Conservation (phyloP, 2,797 vertebrate species). For the Enteromius thamalakanensis region DNA sequence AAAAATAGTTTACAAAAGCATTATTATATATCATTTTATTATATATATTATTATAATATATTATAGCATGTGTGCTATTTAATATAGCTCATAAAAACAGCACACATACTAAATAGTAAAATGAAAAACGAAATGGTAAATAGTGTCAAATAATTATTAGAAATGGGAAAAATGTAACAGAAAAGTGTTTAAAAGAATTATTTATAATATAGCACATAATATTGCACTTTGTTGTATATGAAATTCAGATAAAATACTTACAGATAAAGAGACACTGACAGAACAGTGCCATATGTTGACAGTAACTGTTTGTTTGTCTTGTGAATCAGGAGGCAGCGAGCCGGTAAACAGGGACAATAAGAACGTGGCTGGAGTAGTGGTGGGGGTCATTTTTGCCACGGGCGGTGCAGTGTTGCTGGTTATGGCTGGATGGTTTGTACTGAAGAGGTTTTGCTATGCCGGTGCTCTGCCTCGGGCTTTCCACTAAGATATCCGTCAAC, state of each 20-base stretch:
- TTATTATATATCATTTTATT: background rate
- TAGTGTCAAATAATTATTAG: background rate
- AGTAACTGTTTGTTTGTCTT: background rate
- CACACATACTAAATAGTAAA: background rate
- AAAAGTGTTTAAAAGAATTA: background rate
- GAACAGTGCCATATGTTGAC: background rate
- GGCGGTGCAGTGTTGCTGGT: slow-evolving; percentile 66
- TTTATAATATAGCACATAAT: background rate
- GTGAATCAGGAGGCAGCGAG: slow-evolving; percentile 55
- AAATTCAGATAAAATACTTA: background rate
- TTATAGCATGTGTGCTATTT: too few relatives aligned
- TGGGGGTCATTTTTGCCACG: slow-evolving; percentile 70
- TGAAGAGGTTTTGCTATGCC: slow-evolving; percentile 70
- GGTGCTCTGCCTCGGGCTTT: slow-evolving; percentile 52
- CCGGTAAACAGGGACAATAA: slow-evolving; percentile 27
- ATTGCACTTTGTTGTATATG: background rate
- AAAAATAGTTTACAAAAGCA: background rate
- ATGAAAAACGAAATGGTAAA: background rate
- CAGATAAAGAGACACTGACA: background rate
- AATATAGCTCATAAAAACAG: background rate
- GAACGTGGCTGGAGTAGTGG: slow-evolving; percentile 63
- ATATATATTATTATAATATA: too few relatives aligned
- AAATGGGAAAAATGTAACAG: background rate
- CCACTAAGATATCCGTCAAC: slow-evolving; percentile 57
- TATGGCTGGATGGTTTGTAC: slow-evolving; percentile 70